phyloP scores from a whole-genome alignment of 2,797 vertebrate species.

The Sciurus vulgaris region DNA sequence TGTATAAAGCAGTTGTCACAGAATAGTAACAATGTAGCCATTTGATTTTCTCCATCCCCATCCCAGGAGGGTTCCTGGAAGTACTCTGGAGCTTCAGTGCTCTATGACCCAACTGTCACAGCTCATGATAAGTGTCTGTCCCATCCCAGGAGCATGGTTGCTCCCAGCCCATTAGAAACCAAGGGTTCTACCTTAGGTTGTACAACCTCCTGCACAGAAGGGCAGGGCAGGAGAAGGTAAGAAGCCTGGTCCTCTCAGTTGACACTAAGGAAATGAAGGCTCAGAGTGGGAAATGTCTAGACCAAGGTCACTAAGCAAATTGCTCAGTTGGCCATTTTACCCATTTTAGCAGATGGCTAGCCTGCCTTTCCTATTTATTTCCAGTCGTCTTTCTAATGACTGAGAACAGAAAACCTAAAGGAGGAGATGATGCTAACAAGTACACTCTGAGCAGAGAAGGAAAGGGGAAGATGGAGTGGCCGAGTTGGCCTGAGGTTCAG shows the following conservation, averaged over 20 bases:
- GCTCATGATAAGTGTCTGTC: not conserved
- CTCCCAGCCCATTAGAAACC: not conserved
- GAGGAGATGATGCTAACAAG: not conserved
- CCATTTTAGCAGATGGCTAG: constrained; percentile 11
- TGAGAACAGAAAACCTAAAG: not conserved
- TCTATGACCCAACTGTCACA: too few species aligned
- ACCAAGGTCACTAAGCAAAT: constrained; percentile 43
- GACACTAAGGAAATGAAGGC: not conserved
- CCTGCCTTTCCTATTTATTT: not conserved
- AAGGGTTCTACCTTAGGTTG: not conserved
- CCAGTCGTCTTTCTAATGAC: constrained; percentile 46
- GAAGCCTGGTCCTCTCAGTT: not conserved
- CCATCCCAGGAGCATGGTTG: not conserved
- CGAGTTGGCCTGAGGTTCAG: accelerated
- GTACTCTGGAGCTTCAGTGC: not conserved
- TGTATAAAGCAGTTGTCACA: not conserved
- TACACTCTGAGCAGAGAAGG: not conserved
- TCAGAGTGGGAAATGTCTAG: not conserved
- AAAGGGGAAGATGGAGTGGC: not conserved
- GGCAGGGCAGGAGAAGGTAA: not conserved
- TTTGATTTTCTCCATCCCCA: not conserved
- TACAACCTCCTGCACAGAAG: not conserved
- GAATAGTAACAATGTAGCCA: not conserved
- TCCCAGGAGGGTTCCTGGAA: not conserved
- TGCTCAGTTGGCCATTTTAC: not conserved